Conservation (phyloP, 2,113 vertebrate species). For the Carassius auratus region DNA sequence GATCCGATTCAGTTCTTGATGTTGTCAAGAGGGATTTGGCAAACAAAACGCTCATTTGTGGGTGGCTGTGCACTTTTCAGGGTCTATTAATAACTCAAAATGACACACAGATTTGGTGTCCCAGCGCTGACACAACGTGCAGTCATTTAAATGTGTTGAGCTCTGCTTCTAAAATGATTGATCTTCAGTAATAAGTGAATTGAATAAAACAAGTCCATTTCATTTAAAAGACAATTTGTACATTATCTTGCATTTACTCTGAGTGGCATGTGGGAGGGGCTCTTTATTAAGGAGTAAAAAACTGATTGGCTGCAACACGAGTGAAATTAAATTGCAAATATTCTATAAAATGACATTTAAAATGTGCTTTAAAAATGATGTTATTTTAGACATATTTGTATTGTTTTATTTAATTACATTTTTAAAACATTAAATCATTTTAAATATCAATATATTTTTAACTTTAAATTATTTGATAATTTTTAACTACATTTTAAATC, state of each 20-base stretch:
- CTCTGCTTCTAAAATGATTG: not conserved
- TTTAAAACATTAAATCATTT: not conserved
- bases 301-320: not conserved
- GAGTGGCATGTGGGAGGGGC: not conserved
- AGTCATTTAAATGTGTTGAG: not conserved
- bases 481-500: not conserved
- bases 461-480: too few species aligned
- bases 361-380: not conserved
- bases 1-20: not conserved
- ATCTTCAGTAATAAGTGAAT: not conserved
- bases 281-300: not conserved
- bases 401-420: not conserved
- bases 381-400: not conserved
- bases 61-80: not conserved
- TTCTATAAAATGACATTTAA: not conserved
- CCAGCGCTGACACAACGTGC: not conserved
- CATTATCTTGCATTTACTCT: not conserved
- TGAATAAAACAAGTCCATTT: not conserved
- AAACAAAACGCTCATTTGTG: not conserved
- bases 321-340: not conserved
- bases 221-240: not conserved
- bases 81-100: conserved; percentile 11
- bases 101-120: not conserved
- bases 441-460: too few species aligned
- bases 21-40: not conserved